A percentile compares a stretch with the other conserved stretches of the same genome.
phyloP scores from a whole-genome alignment of 1,140 invertebrate genomes.

The Teleogryllus occipitalis region DNA sequence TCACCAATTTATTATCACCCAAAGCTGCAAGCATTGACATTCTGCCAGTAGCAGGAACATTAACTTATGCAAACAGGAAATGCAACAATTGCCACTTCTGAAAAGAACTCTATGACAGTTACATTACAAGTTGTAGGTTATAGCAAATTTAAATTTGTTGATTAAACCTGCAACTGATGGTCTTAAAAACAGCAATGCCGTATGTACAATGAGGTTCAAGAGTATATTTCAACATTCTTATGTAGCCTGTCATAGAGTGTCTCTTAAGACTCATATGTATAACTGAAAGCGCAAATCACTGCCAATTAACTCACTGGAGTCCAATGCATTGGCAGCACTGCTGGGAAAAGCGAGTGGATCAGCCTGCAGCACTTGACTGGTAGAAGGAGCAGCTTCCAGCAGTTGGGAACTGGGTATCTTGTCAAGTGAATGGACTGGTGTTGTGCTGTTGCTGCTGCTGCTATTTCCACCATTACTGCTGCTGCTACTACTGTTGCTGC shows the following conservation, averaged over 20 bases:
- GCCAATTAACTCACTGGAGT: neutral
- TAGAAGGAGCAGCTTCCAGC: neutral
- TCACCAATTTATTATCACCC: no score
- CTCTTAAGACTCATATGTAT: no score
- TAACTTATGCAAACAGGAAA: no score
- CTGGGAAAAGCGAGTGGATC: neutral
- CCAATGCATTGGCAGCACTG: neutral
- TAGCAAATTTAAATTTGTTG: no score
- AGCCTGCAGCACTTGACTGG: neutral
- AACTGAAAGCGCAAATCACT: neutral
- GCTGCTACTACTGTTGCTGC: slow-evolving; percentile 20
- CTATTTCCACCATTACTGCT: slow-evolving; percentile 17
- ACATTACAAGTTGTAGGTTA: no score
- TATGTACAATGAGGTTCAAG: no score
- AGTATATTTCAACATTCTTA: no score
- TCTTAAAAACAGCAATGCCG: no score
- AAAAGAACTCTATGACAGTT: no score
- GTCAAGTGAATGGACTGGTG: neutral
- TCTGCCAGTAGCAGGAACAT: neutral
- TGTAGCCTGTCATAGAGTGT: no score
- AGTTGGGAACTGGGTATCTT: neutral
- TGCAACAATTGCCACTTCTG: no score
- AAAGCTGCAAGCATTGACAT: neutral
- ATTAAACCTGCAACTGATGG: no score
- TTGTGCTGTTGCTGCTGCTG: slow-evolving; percentile 22